Evolutionary conservation across 2,113 vertebrate genomes (phyloP).

Genomic region (Tragelaphus strepsiceros): DNA sequence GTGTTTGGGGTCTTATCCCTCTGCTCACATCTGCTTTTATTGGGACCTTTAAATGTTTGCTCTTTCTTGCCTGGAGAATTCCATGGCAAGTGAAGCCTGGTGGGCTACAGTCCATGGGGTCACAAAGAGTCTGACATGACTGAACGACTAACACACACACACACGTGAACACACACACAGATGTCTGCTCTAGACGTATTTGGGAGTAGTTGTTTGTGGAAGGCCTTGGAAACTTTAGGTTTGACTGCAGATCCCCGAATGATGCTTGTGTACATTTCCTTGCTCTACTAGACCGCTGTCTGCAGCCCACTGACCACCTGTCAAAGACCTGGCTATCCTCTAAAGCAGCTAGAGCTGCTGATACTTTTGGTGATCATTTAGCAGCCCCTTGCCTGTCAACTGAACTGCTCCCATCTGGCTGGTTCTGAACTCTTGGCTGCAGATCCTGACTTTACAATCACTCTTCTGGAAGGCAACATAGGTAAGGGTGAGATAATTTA

Average conservation of each 20-base stretch:
- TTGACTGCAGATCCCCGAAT: not conserved
- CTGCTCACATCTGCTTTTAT: not conserved
- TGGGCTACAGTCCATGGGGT: not conserved
- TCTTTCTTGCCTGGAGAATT: not conserved
- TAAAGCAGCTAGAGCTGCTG: not conserved
- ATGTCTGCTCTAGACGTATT: not conserved
- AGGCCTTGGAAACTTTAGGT: not conserved
- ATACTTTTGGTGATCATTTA: not conserved
- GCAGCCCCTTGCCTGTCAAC: not conserved
- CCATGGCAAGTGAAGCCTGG: not conserved
- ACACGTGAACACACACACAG: not conserved
- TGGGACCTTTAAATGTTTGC: not conserved
- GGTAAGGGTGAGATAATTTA: not conserved
- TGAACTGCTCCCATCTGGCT: not conserved
- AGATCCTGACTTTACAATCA: not conserved
- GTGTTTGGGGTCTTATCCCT: not conserved
- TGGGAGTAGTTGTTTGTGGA: not conserved
- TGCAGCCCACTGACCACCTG: not conserved
- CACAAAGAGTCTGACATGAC: not conserved
- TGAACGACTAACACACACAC: not conserved
- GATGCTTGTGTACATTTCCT: not conserved
- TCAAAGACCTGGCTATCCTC: not conserved
- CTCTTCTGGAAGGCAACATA: not conserved
- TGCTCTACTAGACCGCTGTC: not conserved
- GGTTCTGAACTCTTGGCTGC: not conserved